phyloP scores from a whole-genome alignment of 1,140 invertebrate genomes.

The Drosophila ohnishii region DNA sequence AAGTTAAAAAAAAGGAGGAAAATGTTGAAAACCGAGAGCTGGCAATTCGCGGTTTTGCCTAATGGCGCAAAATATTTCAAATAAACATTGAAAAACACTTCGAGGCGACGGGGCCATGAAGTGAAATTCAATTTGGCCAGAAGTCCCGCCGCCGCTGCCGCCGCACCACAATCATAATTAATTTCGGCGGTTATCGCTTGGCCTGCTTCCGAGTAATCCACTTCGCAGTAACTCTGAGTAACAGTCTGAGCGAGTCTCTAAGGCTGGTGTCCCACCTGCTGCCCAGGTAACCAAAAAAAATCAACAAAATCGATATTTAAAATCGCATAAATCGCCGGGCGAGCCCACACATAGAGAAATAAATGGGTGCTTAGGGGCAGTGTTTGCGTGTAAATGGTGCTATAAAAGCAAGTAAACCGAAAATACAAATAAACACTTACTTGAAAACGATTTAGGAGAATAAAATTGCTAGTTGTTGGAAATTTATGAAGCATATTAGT shows the following conservation, averaged over 20 bases:
- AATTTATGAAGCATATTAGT: neutral
- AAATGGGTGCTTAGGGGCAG: conserved; percentile 14
- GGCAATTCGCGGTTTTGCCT: conserved; percentile 55
- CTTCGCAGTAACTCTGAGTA: conserved; percentile 35
- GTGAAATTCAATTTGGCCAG: conserved; percentile 69
- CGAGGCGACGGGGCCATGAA: conserved; percentile 50
- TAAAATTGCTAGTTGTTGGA: neutral
- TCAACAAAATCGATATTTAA: conserved; percentile 82
- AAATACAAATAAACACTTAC: conserved; percentile 4
- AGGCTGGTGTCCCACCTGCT: conserved; percentile 51
- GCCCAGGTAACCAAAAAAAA: conserved; percentile 66
- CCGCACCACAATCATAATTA: conserved; percentile 75
- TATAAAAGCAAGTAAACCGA: neutral
- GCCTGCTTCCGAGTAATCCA: conserved; percentile 51
- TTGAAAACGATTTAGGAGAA: neutral
- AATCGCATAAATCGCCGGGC: conserved; percentile 75
- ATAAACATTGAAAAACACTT: conserved; percentile 81
- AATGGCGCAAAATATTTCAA: conserved; percentile 79
- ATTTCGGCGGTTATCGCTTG: conserved; percentile 66
- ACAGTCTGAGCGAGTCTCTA: conserved; percentile 12
- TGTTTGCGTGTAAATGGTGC: conserved; percentile 3
- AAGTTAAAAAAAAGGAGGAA: conserved; percentile 56
- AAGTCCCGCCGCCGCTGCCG: conserved; percentile 18
- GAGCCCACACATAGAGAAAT: conserved; percentile 40
- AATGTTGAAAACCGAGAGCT: conserved; percentile 52